A percentile compares a stretch with the other conserved stretches of the same genome.
These are phyloP conservation scores for Typhlomys cinereus DNA, from an alignment of 2,113 vertebrate species.

Conservation along the genomic window DNA sequence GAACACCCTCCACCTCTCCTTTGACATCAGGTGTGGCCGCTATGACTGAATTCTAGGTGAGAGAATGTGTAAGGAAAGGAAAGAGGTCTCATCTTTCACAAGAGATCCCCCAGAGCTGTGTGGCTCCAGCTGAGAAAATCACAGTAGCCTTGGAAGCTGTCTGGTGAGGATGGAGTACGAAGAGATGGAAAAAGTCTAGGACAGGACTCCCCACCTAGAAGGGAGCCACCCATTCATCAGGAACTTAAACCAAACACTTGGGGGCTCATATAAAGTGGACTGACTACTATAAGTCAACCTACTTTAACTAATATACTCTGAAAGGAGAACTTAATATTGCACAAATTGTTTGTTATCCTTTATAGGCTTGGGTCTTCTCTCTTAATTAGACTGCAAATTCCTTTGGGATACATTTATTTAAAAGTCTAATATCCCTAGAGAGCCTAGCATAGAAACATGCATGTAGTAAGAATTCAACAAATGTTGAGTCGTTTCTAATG, in stretches of 20 bases:
- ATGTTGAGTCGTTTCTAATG: not conserved
- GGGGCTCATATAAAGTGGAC: not conserved
- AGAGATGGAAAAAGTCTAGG: not conserved
- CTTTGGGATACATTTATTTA: not conserved
- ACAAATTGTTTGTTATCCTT: not conserved
- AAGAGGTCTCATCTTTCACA: not conserved
- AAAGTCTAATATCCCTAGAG: not conserved
- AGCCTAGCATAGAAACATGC: not conserved
- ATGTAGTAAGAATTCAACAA: not conserved
- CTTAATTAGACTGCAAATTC: not conserved
- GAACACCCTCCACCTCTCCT: not conserved
- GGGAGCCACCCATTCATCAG: not conserved
- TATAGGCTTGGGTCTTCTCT: not conserved
- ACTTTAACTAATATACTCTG: not conserved
- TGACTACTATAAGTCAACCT: not conserved
- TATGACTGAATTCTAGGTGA: not conserved
- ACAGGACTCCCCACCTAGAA: not conserved
- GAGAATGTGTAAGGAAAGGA: not conserved
- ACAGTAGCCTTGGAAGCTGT: not conserved
- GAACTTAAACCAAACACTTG: not conserved
- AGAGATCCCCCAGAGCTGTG: not conserved
- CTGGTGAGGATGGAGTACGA: not conserved
- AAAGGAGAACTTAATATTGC: not conserved
- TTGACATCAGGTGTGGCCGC: not conserved
- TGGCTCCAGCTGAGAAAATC: not conserved